A percentile compares a stretch with the other conserved stretches of the same genome.
phyloP scores from a whole-genome alignment of 2,888 invertebrate genomes.

The Morpho achilles region DNA sequence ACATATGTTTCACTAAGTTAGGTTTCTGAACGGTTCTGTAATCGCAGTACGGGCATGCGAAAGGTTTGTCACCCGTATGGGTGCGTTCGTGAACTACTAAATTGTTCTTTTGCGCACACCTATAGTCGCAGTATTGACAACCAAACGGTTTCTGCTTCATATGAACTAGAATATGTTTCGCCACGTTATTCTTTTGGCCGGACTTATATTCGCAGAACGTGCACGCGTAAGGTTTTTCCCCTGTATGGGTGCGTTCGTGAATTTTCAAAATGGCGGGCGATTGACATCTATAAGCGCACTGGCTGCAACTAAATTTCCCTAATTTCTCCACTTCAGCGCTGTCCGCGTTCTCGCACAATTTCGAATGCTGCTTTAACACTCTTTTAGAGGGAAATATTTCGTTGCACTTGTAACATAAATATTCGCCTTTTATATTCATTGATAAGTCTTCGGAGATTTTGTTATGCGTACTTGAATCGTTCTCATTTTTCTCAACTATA shows the following conservation, averaged over 20 bases:
- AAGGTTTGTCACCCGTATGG: slow-evolving; percentile 73
- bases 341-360: slow-evolving; percentile 45
- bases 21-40: slow-evolving; percentile 74
- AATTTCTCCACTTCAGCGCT: slow-evolving; percentile 42
- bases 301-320: slow-evolving; percentile 62
- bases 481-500: slow-evolving; percentile 36
- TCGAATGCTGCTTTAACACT: slow-evolving; percentile 60
- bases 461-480: slow-evolving; percentile 39
- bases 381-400: slow-evolving; percentile 60
- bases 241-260: slow-evolving; percentile 69
- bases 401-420: slow-evolving; percentile 61
- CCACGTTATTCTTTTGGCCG: slow-evolving; percentile 73
- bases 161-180: slow-evolving; percentile 72
- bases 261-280: slow-evolving; percentile 74
- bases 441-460: slow-evolving; percentile 50
- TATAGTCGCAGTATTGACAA: slow-evolving; percentile 72
- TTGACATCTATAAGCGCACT: slow-evolving; percentile 69
- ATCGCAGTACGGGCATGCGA: slow-evolving; percentile 70
- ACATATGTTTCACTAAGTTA: slow-evolving; percentile 75
- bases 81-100: slow-evolving; percentile 72
- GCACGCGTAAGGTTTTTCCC: slow-evolving; percentile 70
- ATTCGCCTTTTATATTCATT: slow-evolving; percentile 63
- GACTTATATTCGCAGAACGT: slow-evolving; percentile 73
- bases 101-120: slow-evolving; percentile 74
- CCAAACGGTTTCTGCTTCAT: slow-evolving; percentile 74